These are phyloP conservation scores for Mastigias papua DNA, from an alignment of 30 jellyfish, hydroid and myxozoan genomes.

Conservation along the genomic window DNA sequence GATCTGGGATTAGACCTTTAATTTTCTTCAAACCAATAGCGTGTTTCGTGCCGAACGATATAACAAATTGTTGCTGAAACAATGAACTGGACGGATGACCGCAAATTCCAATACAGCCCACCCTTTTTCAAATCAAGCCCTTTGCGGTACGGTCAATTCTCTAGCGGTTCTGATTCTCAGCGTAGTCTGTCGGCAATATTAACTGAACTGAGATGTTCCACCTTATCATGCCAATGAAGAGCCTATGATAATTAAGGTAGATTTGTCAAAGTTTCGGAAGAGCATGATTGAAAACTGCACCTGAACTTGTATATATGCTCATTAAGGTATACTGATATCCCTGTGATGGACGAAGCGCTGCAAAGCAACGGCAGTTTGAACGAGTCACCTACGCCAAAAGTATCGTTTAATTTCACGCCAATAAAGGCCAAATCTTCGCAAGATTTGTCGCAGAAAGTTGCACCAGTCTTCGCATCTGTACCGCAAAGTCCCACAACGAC, in stretches of 20 bases:
- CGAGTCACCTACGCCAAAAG: constrained; percentile 47
- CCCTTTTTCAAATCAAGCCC: constrained; percentile 27
- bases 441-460: constrained; percentile 56
- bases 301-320: background rate
- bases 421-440: constrained; percentile 54
- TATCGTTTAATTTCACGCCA: constrained; percentile 67
- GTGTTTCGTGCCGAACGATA: constrained; percentile 46
- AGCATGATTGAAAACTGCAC: background rate
- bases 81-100: constrained; percentile 48
- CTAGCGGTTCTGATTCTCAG: constrained; percentile 1
- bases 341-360: constrained; percentile 19
- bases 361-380: constrained; percentile 9
- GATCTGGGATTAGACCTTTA: constrained; percentile 17
- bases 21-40: constrained; percentile 25
- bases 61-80: constrained; percentile 40
- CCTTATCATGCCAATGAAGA: background rate
- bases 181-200: background rate
- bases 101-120: constrained; percentile 42
- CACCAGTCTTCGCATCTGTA: constrained; percentile 53
- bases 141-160: constrained; percentile 17
- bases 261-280: background rate
- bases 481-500: constrained; percentile 65
- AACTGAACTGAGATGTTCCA: background rate
- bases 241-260: background rate
- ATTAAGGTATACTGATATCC: background rate